Evolutionary conservation across 2,113 vertebrate genomes (phyloP).

Genomic region (Chinchilla lanigera): DNA sequence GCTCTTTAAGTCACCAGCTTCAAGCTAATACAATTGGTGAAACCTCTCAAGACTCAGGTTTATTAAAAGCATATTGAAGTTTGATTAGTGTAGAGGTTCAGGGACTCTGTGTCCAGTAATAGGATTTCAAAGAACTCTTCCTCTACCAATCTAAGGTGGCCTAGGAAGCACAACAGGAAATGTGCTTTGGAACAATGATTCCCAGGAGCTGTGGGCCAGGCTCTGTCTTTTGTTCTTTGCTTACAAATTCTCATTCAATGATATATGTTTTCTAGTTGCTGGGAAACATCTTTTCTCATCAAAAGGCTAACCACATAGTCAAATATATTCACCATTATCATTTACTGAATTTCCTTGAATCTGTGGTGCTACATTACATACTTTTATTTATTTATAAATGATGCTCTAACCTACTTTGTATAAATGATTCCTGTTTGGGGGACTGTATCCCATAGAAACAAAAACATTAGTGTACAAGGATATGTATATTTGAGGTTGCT

Average conservation of each 20-base stretch:
- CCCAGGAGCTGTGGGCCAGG: neutral
- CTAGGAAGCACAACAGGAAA: neutral
- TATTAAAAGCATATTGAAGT: neutral
- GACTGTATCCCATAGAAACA: neutral
- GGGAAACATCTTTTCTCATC: conserved; percentile 55
- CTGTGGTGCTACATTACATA: neutral
- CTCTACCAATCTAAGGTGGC: neutral
- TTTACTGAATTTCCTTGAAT: conserved; percentile 7
- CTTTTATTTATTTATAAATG: conserved; percentile 35
- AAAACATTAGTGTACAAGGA: neutral
- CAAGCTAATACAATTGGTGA: neutral
- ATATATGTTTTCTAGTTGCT: conserved; percentile 47
- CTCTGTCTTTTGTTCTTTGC: conserved; percentile 43
- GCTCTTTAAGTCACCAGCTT: neutral
- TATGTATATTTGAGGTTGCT: neutral
- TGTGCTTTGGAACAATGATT: neutral
- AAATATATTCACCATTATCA: neutral
- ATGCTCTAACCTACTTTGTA: neutral
- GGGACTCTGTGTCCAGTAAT: neutral
- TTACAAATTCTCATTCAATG: conserved; percentile 54
- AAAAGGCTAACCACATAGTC: conserved; percentile 48
- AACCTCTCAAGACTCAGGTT: neutral
- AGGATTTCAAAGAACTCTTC: neutral
- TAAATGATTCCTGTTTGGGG: neutral
- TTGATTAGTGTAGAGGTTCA: neutral